These are phyloP conservation scores for Tetranychus truncatus DNA, from an alignment of 2,888 invertebrate genomes.

Conservation along the genomic window DNA sequence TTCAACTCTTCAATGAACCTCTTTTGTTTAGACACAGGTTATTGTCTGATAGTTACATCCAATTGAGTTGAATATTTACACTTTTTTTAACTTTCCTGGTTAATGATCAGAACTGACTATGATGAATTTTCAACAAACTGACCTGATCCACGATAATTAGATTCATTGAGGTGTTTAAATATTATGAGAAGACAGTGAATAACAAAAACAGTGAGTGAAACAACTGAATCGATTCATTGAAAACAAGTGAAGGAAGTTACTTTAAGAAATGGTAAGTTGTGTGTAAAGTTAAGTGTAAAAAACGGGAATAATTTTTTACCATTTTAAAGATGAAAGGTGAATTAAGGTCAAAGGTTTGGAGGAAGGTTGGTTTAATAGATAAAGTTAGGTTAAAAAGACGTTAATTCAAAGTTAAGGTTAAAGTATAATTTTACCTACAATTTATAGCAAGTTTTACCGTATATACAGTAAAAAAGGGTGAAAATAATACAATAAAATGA, in stretches of 20 bases:
- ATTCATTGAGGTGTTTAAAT: background rate
- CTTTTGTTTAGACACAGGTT: too few species aligned
- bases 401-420: background rate
- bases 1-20: too few species aligned
- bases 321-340: background rate
- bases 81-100: too few species aligned
- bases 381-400: background rate
- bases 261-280: background rate
- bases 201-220: background rate
- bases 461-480: too few species aligned
- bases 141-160: background rate
- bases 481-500: too few species aligned
- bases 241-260: background rate
- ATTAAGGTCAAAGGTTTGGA: background rate
- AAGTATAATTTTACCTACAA: background rate
- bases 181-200: too few species aligned
- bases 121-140: background rate
- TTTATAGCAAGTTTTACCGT: too few species aligned
- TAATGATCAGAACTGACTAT: too few species aligned
- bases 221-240: background rate
- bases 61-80: too few species aligned
- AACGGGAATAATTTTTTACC: background rate
- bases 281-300: background rate
- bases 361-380: background rate
- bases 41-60: too few species aligned